Evolutionary conservation across 2,888 invertebrate genomes (phyloP).

Genomic region (Heliconius ismenius): DNA sequence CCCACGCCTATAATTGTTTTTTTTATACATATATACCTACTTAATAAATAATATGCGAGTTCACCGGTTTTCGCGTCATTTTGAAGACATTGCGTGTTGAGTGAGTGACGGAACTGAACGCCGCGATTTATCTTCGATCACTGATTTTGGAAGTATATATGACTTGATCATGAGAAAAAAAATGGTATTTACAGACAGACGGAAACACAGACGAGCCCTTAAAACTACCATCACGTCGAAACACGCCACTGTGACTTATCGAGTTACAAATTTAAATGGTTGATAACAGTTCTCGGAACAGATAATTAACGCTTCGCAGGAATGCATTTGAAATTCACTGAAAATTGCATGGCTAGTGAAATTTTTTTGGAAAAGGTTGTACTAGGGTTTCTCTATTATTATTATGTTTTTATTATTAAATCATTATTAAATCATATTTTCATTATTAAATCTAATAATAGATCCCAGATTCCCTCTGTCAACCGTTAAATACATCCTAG

Average conservation of each 20-base stretch:
- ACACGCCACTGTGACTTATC: background rate
- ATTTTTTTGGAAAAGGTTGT: background rate
- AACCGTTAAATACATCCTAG: no score
- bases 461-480: no score
- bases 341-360: background rate
- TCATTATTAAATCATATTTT: background rate
- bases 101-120: no score
- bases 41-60: no score
- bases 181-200: no score
- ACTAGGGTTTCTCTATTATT: background rate
- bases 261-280: background rate
- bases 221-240: background rate
- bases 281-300: background rate
- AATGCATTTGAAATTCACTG: background rate
- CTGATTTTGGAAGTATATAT: no score
- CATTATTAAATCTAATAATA: background rate
- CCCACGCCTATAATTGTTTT: background rate
- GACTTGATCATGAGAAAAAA: no score
- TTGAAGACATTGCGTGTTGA: no score
- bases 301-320: background rate
- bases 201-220: background rate
- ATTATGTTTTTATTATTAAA: background rate
- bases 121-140: no score
- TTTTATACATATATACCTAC: no score
- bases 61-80: no score